Percentiles rank a stretch among this genome's conserved stretches.
Evolutionary conservation across 1,140 invertebrate species (phyloP).

Genomic region (Neelides sp.): DNA sequence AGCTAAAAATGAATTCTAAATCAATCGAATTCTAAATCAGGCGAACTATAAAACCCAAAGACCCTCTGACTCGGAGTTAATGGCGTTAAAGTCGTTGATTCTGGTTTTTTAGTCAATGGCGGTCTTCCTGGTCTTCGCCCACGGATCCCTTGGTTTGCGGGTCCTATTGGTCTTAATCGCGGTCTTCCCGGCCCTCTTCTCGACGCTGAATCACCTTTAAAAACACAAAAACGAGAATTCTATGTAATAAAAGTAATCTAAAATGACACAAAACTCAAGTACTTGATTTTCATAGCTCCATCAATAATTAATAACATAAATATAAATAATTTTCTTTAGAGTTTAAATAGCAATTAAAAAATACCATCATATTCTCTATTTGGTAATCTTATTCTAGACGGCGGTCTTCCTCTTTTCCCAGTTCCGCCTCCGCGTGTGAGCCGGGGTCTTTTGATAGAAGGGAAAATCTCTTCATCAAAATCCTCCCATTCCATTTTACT

Average conservation of each 20-base stretch:
- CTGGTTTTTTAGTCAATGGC: conserved; percentile 33
- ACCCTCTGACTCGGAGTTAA: conserved; percentile 17
- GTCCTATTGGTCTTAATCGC: conserved; percentile 49
- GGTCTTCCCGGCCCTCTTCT: conserved; percentile 46
- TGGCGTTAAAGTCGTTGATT: conserved; percentile 13
- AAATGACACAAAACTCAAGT: background rate
- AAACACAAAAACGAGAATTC: background rate
- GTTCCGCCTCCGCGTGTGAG: conserved; percentile 15
- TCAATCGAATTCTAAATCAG: conserved; percentile 15
- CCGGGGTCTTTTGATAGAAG: too few relatives aligned
- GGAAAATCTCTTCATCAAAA: too few relatives aligned
- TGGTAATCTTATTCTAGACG: conserved; percentile 10
- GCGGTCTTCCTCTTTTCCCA: conserved; percentile 19
- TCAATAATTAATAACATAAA: background rate
- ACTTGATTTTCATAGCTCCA: background rate
- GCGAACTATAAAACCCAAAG: conserved; percentile 24
- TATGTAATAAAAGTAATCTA: background rate
- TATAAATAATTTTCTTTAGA: background rate
- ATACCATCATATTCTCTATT: conserved; percentile 14
- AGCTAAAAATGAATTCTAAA: background rate
- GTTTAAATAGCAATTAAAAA: too few relatives aligned
- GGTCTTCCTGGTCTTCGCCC: conserved; percentile 38
- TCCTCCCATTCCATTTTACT: too few relatives aligned
- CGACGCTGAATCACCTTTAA: too few relatives aligned
- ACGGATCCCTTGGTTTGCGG: conserved; percentile 46